phyloP scores from a whole-genome alignment of 2,113 vertebrate species.

The Eublepharis macularius region DNA sequence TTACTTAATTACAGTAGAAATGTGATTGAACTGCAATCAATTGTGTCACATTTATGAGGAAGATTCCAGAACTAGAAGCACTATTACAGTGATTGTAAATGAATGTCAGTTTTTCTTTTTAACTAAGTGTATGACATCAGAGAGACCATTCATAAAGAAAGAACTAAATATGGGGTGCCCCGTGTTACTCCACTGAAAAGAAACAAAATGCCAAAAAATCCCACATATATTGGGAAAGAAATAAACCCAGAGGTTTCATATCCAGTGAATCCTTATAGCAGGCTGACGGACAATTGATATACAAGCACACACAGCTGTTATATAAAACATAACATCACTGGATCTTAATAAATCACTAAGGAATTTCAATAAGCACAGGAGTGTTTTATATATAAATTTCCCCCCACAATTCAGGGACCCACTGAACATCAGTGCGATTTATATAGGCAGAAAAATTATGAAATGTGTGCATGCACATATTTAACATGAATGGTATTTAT shows the following conservation, averaged over 20 bases:
- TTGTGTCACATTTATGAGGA: slow-evolving; percentile 29
- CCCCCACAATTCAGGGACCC: slow-evolving; percentile 2
- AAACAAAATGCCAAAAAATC: not conserved
- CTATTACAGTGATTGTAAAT: slow-evolving; percentile 29
- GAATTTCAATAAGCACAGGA: not conserved
- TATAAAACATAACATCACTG: slow-evolving; percentile 50
- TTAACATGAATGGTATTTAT: slow-evolving; percentile 32
- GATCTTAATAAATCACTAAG: slow-evolving; percentile 27
- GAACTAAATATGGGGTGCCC: slow-evolving; percentile 7
- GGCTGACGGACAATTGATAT: slow-evolving; percentile 33
- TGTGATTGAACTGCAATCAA: slow-evolving; percentile 33
- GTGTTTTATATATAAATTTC: not conserved
- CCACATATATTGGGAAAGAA: not conserved
- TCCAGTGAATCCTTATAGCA: slow-evolving; percentile 27
- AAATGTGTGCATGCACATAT: slow-evolving; percentile 20
- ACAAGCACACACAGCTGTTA: not conserved
- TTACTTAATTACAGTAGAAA: slow-evolving; percentile 17
- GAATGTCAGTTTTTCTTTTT: slow-evolving; percentile 29
- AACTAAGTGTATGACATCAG: slow-evolving; percentile 36
- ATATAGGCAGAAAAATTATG: slow-evolving; percentile 31
- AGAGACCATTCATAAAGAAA: slow-evolving; percentile 27
- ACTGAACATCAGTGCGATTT: slow-evolving; percentile 29
- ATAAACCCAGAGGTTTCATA: slow-evolving; percentile 9
- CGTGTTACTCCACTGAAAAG: not conserved
- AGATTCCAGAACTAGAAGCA: slow-evolving; percentile 36